Percentiles rank a stretch among this genome's conserved stretches.
Conservation (phyloP, 2,113 vertebrate genomes). For the Melanerpes formicivorus region DNA sequence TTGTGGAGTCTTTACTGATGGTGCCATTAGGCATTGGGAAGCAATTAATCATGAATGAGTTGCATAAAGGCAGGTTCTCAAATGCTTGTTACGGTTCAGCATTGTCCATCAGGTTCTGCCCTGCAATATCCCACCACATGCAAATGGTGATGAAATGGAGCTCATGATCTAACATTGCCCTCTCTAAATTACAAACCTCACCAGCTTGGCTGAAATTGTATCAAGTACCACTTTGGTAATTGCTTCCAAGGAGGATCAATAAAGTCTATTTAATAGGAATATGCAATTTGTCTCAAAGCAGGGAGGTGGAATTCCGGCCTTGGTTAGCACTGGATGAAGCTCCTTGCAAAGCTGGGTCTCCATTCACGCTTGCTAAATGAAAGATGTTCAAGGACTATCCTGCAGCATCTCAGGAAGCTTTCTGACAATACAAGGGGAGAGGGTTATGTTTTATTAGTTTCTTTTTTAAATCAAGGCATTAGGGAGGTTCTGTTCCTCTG, state of each 20-base stretch:
- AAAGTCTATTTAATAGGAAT: not conserved
- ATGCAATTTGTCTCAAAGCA: not conserved
- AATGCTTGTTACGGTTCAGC: not conserved
- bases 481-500: not conserved
- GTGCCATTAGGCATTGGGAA: conserved; percentile 1
- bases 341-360: not conserved
- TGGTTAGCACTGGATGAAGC: not conserved
- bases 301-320: not conserved
- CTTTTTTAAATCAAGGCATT: not conserved
- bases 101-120: not conserved
- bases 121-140: not conserved
- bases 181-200: not conserved
- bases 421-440: not conserved
- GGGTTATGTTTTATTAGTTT: not conserved
- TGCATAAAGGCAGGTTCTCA: conserved; percentile 15
- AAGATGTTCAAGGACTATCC: not conserved
- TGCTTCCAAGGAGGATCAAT: not conserved
- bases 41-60: not conserved
- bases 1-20: not conserved
- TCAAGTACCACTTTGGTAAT: not conserved
- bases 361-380: not conserved
- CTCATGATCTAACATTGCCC: not conserved
- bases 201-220: not conserved
- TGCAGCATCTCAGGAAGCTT: not conserved
- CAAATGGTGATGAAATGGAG: not conserved